These are phyloP conservation scores for Tonatia bakeri DNA, from an alignment of 2,113 vertebrate genomes.

Conservation along the genomic window DNA sequence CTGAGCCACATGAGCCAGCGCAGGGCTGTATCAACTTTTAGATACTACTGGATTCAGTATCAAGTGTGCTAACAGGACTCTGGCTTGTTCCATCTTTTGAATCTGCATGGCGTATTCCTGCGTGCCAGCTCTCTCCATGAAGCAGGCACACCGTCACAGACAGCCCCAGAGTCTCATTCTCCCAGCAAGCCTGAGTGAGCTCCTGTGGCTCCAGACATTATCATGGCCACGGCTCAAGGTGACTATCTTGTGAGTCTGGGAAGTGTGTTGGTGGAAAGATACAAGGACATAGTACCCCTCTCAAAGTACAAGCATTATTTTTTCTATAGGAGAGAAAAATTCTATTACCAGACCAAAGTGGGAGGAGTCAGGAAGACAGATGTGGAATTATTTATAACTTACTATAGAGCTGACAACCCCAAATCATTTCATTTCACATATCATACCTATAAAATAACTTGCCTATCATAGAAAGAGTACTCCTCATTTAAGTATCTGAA, in stretches of 20 bases:
- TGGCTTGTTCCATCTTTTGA: not conserved
- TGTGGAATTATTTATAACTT: not conserved
- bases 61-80: not conserved
- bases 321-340: not conserved
- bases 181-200: not conserved
- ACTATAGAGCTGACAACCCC: not conserved
- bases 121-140: not conserved
- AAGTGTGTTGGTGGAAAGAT: not conserved
- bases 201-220: not conserved
- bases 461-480: not conserved
- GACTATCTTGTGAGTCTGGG: not conserved
- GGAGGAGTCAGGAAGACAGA: not conserved
- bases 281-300: not conserved
- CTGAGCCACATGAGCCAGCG: too few relatives aligned
- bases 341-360: not conserved
- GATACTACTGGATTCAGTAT: not conserved
- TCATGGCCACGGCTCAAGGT: rapidly evolving
- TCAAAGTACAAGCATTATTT: not conserved
- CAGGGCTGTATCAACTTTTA: not conserved
- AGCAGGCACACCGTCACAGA: not conserved
- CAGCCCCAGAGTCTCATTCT: not conserved
- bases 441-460: not conserved
- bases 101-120: not conserved
- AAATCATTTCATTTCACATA: not conserved
- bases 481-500: not conserved